Evolutionary conservation across 2,113 vertebrate genomes (phyloP), one percentile per base, ranked within the genome.

Genomic region (Elanoides forficatus): DNA sequence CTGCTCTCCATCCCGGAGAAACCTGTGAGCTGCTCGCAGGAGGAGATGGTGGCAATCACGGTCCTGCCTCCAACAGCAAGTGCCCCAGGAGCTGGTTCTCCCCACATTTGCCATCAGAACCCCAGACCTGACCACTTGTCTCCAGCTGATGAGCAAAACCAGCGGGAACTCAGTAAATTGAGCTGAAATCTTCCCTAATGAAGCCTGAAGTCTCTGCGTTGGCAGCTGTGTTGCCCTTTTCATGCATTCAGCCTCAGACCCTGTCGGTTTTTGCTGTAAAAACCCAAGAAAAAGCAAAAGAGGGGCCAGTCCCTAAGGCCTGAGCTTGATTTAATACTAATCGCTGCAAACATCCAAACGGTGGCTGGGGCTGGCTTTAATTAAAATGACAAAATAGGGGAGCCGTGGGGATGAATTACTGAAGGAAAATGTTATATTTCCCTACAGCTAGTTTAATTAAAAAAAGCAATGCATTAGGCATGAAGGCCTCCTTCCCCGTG

Each of bases 361-460:
- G 16, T 20, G 81, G 88, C 81, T 58, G 62, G 86, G 45, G 48
- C 83, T 34, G 26, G 34, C 83, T 97, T 96, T 97, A 98, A 97
- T 98, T 95, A 98, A 97, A 94, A 92, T 83, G 95, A 96, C 94
- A 94, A 82, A 95, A 89, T 5, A 75, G 42, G 88, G 56, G 63
- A 86, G 65, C 78, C 48, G 1, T 5, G 25, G 93, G 94, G 86
- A 95, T 96, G 96, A 95, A 88, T 86, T 93, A 94, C 66, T 15
- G 94, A 63, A 94, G 81, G 86, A 63, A 86, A 89, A 65, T 12
- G 53, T 58, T 94, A 4, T 67, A 94, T 93, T 96, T 92, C 62
- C 92, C 93, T 81, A 15, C 55, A 86, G 96, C 82, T 90, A 58
- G 55, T 93, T 97, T 92, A 94, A 96, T 96, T 96, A 27, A 71